Conservation (phyloP, 1,140 invertebrate species). For the Drosophila yakuba region DNA sequence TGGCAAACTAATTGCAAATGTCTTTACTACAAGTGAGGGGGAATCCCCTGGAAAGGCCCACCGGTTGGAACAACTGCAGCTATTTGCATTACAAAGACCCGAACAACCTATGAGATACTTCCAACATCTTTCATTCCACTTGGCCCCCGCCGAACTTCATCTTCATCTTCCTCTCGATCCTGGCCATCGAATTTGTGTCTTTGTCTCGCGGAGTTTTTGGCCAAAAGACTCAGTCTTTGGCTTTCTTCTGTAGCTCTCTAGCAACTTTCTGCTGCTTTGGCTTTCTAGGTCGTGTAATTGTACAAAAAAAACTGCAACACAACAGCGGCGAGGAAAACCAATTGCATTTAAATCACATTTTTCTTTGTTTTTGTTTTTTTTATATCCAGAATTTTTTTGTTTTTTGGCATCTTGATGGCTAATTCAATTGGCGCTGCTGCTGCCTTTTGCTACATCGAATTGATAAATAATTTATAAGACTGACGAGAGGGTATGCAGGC, state of each 20-base stretch:
- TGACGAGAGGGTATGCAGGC: constrained; percentile 24
- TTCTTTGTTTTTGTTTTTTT: constrained; percentile 50
- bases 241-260: constrained; percentile 60
- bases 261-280: constrained; percentile 79
- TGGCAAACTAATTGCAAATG: constrained; percentile 79
- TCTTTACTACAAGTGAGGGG: constrained; percentile 51
- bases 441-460: constrained; percentile 56
- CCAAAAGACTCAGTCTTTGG: constrained; percentile 48
- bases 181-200: constrained; percentile 47
- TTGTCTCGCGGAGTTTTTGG: constrained; percentile 37
- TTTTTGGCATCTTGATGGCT: constrained; percentile 57
- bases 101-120: constrained; percentile 51
- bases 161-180: constrained; percentile 13
- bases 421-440: constrained; percentile 65
- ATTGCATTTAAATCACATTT: constrained; percentile 83
- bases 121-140: constrained; percentile 40
- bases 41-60: constrained; percentile 8
- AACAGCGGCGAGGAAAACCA: constrained; percentile 57
- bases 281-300: constrained; percentile 82
- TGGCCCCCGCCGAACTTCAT: neutral
- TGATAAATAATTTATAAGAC: constrained; percentile 80
- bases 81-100: constrained; percentile 72
- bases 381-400: constrained; percentile 13
- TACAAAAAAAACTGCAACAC: constrained; percentile 54
- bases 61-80: constrained; percentile 39